These are phyloP conservation scores for Mercenaria mercenaria DNA, from an alignment of 1,140 invertebrate genomes.

Conservation along the genomic window DNA sequence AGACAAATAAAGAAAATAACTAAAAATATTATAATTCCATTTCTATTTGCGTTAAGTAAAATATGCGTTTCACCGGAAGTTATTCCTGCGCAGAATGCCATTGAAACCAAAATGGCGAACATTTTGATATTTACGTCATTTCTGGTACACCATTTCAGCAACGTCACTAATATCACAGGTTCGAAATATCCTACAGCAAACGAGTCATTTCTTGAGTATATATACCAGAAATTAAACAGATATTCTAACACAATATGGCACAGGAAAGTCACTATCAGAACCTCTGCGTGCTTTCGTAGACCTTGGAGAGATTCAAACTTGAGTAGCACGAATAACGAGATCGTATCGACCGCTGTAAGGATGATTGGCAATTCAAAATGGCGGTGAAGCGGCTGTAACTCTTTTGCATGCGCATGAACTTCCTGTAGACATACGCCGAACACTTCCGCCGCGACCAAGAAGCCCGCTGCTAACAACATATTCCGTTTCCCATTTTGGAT, in stretches of 20 bases:
- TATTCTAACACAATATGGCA: slow-evolving; percentile 49
- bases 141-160: slow-evolving; percentile 40
- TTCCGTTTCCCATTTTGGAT: background rate
- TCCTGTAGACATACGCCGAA: slow-evolving; percentile 58
- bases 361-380: slow-evolving; percentile 53
- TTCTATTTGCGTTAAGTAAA: slow-evolving; percentile 33
- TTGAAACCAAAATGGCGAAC: background rate
- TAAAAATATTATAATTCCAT: slow-evolving; percentile 58
- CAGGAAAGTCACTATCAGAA: slow-evolving; percentile 35
- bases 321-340: slow-evolving; percentile 37
- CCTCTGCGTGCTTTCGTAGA: slow-evolving; percentile 29
- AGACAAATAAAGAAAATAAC: slow-evolving; percentile 48
- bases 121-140: slow-evolving; percentile 17
- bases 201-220: slow-evolving; percentile 55
- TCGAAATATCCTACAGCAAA: slow-evolving; percentile 61
- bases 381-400: slow-evolving; percentile 57
- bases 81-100: slow-evolving; percentile 35
- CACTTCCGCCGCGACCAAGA: slow-evolving; percentile 43
- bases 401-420: slow-evolving; percentile 37
- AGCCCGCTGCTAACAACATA: background rate
- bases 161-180: slow-evolving; percentile 35
- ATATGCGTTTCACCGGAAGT: slow-evolving; percentile 51
- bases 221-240: slow-evolving; percentile 57
- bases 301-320: slow-evolving; percentile 46
- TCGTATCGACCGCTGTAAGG: background rate